Evolutionary conservation across 2,113 vertebrate species (phyloP).

Genomic region (Actenoides hombroni): DNA sequence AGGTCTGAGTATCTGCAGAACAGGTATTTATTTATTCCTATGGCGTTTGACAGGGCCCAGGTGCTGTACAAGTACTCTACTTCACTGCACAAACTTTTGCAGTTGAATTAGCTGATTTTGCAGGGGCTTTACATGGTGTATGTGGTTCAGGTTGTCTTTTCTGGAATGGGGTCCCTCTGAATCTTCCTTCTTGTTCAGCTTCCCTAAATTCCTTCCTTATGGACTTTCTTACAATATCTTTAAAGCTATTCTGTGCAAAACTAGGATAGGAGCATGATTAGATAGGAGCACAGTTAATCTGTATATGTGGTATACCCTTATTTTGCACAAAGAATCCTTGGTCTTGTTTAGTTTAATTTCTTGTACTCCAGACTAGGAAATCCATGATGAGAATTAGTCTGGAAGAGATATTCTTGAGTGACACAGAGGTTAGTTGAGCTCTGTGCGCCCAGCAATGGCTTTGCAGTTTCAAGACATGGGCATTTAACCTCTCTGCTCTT

Average conservation of each 20-base stretch:
- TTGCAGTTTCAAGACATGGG: background rate
- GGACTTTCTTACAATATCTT: background rate
- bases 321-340: background rate
- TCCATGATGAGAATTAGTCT: background rate
- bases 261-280: background rate
- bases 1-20: background rate
- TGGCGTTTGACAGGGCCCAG: background rate
- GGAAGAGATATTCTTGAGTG: background rate
- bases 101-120: conserved; percentile 47
- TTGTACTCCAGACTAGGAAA: background rate
- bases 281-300: background rate
- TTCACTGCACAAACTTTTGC: background rate
- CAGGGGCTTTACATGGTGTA: background rate
- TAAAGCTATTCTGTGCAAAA: background rate
- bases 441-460: background rate
- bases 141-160: background rate
- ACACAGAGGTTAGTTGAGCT: background rate
- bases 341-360: background rate
- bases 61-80: background rate
- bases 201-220: background rate
- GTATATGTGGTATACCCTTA: background rate
- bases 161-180: background rate
- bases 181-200: background rate
- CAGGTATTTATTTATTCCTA: conserved; percentile 16
- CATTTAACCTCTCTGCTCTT: conserved; percentile 10